phyloP scores from a whole-genome alignment of 2,797 vertebrate species.

The Xerus rutilus region DNA sequence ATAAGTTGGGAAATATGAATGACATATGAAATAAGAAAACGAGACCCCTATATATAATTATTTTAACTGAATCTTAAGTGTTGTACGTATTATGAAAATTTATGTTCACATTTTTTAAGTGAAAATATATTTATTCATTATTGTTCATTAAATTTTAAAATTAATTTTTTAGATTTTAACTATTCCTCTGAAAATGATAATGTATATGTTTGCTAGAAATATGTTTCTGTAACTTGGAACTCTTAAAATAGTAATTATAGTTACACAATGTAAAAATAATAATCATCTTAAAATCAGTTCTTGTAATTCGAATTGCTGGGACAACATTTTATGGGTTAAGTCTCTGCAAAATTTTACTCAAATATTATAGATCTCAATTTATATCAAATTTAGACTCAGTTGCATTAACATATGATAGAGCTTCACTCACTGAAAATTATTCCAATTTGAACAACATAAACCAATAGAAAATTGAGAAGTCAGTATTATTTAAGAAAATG shows the following conservation, averaged over 20 bases:
- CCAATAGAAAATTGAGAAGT: background rate
- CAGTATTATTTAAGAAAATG: slow-evolving; percentile 3
- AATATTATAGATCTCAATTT: background rate
- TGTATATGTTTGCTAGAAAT: background rate
- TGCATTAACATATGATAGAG: background rate
- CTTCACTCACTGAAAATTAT: background rate
- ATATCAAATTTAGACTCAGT: background rate
- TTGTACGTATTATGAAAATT: background rate
- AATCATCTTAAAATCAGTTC: background rate
- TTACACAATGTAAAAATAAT: background rate
- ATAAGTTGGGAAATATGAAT: background rate
- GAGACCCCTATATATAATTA: background rate
- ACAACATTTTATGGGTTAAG: background rate
- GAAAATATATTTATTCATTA: background rate
- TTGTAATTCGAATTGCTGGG: background rate
- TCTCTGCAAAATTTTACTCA: background rate
- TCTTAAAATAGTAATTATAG: background rate
- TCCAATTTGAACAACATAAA: background rate
- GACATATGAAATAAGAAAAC: background rate
- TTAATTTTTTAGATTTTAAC: background rate
- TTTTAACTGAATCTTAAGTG: background rate
- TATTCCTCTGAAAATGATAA: background rate
- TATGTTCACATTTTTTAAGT: background rate
- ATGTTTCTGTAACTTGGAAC: background rate
- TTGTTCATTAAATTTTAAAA: background rate